These are phyloP conservation scores for Chaetodon trifasciatus DNA, from an alignment of 2,797 vertebrate species.

Conservation along the genomic window DNA sequence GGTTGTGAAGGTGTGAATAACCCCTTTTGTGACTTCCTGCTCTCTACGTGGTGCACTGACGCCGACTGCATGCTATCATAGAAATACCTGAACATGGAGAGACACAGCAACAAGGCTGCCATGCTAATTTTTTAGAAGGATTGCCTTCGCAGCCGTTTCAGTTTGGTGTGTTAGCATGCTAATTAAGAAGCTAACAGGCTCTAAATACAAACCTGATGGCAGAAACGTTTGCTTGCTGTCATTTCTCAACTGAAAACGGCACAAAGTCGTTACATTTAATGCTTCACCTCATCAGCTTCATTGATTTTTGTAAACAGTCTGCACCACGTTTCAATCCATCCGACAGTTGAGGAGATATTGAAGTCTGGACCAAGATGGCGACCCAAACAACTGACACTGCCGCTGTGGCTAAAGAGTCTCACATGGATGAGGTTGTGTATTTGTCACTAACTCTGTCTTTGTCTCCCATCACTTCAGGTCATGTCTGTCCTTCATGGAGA, in stretches of 20 bases:
- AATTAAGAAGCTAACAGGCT: neutral
- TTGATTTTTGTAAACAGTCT: no score
- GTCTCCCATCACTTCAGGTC: slow-evolving; percentile 51
- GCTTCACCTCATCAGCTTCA: no score
- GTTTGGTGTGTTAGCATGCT: neutral
- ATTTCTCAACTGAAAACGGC: no score
- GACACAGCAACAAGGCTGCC: neutral
- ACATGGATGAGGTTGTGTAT: slow-evolving; percentile 10
- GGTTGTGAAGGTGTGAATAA: no score
- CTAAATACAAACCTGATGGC: neutral
- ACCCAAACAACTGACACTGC: neutral
- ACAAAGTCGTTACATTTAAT: no score
- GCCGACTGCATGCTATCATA: no score
- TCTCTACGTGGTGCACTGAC: no score
- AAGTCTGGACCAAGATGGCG: neutral
- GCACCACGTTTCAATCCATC: neutral
- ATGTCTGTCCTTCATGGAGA: slow-evolving; percentile 9
- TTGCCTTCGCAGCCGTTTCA: neutral
- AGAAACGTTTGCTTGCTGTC: no score
- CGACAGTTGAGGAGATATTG: neutral
- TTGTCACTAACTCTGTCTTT: slow-evolving; percentile 30
- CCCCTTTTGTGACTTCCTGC: no score
- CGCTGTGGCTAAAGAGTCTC: neutral
- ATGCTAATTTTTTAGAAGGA: neutral
- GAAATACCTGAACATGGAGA: no score